phyloP scores from a whole-genome alignment of 2,888 invertebrate species.

The Papilio elwesi region DNA sequence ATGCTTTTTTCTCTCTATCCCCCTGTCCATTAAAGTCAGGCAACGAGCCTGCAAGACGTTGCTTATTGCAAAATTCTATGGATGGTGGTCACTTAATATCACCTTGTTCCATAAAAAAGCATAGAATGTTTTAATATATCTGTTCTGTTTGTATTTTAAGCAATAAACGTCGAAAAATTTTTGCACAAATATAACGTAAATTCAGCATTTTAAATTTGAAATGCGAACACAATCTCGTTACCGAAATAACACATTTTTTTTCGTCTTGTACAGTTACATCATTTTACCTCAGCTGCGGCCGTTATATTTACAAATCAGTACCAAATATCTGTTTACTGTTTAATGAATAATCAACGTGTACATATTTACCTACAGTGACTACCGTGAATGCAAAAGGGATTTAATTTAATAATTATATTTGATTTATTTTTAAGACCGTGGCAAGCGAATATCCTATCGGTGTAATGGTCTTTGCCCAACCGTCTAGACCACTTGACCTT shows the following conservation, averaged over 20 bases:
- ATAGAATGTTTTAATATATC: no score
- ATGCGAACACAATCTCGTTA: constrained; percentile 1
- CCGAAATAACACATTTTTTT: constrained; percentile 10
- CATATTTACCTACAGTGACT: constrained; percentile 4
- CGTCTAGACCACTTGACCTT: not conserved
- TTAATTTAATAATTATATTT: no score
- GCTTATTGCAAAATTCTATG: no score
- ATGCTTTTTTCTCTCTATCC: no score
- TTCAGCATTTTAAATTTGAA: not conserved
- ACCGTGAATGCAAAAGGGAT: not conserved
- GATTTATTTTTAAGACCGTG: not conserved
- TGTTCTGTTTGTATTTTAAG: no score
- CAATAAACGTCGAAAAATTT: not conserved
- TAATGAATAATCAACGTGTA: not conserved
- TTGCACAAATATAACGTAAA: no score
- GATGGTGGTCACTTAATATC: no score
- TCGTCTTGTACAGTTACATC: constrained; percentile 17
- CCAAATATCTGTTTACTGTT: constrained; percentile 21
- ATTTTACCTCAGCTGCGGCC: constrained; percentile 27
- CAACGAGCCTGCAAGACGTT: no score
- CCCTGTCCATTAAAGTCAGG: no score
- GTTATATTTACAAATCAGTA: constrained; percentile 17
- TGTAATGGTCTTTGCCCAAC: not conserved
- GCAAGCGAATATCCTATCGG: not conserved
- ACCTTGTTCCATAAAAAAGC: no score